phyloP scores from a whole-genome alignment of 2,113 vertebrate species.

The Nymphicus hollandicus region DNA sequence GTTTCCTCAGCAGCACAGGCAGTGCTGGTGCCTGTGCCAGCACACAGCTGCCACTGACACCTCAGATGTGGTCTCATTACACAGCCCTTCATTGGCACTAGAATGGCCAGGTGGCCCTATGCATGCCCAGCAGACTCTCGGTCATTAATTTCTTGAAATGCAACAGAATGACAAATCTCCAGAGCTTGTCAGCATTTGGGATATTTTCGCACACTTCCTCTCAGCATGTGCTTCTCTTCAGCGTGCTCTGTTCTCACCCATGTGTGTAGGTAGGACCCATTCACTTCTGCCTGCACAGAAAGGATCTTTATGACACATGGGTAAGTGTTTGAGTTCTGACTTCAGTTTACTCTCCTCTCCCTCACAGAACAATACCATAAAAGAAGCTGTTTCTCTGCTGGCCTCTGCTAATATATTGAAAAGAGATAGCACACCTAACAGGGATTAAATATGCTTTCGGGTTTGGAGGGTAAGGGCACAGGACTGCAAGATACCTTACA shows the following conservation, averaged over 20 bases:
- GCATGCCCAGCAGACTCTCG: rapidly evolving
- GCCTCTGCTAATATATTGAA: background rate
- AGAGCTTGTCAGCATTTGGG: background rate
- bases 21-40: background rate
- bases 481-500: background rate
- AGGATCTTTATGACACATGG: background rate
- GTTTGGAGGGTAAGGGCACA: background rate
- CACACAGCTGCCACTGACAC: rapidly evolving
- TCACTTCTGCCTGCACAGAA: background rate
- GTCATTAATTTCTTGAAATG: background rate
- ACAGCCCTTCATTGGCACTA: rapidly evolving
- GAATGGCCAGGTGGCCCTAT: too few relatives aligned
- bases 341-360: background rate
- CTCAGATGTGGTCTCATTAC: rapidly evolving
- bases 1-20: background rate
- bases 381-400: background rate
- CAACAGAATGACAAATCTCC: background rate
- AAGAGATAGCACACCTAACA: background rate
- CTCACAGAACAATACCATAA: background rate
- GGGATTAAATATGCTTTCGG: background rate
- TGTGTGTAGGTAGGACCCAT: background rate
- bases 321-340: background rate
- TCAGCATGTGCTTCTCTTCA: background rate
- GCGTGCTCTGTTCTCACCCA: rapidly evolving
- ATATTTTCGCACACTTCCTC: background rate